phyloP scores from a whole-genome alignment of 2,113 vertebrate species.

The Rhagologus leucostigma region DNA sequence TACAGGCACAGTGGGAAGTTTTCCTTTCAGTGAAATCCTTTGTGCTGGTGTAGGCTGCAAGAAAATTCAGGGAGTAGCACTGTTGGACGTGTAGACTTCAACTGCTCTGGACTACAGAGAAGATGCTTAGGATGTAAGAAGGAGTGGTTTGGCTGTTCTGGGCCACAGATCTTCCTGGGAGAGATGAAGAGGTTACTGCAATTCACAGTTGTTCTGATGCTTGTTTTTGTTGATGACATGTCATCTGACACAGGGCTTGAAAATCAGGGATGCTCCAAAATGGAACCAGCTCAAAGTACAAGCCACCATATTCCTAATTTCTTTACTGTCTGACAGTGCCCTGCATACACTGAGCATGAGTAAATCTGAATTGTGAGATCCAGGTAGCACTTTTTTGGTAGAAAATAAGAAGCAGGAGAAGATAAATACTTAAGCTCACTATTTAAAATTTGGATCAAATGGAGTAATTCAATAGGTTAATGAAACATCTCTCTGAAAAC shows the following conservation, averaged over 20 bases:
- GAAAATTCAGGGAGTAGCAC: not conserved
- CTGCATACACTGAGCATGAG: not conserved
- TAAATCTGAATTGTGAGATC: not conserved
- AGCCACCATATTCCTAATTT: not conserved
- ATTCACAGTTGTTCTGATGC: not conserved
- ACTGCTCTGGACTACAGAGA: not conserved
- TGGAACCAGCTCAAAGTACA: not conserved
- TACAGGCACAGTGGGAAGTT: accelerated
- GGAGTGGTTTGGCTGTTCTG: not conserved
- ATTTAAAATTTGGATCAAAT: not conserved
- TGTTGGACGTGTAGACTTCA: not conserved
- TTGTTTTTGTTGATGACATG: not conserved
- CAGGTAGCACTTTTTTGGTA: not conserved
- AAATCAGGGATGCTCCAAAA: not conserved
- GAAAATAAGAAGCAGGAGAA: not conserved
- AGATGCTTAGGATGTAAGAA: not conserved
- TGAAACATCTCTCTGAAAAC: not conserved
- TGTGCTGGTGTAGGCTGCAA: not conserved
- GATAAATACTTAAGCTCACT: not conserved
- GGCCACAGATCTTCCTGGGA: not conserved
- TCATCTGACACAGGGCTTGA: not conserved
- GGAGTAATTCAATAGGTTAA: not conserved
- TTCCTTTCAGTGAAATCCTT: not conserved
- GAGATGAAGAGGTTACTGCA: not conserved
- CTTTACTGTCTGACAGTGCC: not conserved